These are phyloP conservation scores for Octopus sinensis DNA, from an alignment of 1,140 invertebrate genomes.

Conservation along the genomic window DNA sequence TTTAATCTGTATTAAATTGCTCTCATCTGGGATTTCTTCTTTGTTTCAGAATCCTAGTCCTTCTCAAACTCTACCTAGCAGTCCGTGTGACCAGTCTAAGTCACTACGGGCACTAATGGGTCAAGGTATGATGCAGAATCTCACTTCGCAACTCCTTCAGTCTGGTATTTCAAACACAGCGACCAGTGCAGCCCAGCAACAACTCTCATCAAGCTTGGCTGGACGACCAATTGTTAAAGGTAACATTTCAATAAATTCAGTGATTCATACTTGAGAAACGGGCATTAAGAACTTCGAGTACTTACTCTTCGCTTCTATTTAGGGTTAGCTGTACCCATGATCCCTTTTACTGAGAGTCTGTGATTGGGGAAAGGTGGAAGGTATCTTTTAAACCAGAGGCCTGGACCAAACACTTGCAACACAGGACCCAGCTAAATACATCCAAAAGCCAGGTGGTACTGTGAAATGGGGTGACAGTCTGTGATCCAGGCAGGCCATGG, in stretches of 20 bases:
- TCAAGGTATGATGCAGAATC: slow-evolving; percentile 24
- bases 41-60: slow-evolving; percentile 6
- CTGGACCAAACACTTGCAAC: no score
- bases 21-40: background rate
- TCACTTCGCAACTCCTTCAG: slow-evolving; percentile 7
- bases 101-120: slow-evolving; percentile 17
- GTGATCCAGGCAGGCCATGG: no score
- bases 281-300: no score
- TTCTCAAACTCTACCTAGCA: slow-evolving; percentile 63
- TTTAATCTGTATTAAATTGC: background rate
- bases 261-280: background rate
- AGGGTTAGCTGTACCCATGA: no score
- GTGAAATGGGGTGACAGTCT: no score
- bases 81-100: slow-evolving; percentile 8
- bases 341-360: no score
- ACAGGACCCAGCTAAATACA: no score
- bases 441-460: no score
- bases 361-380: no score
- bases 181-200: slow-evolving; percentile 20
- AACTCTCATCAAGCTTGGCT: slow-evolving; percentile 15
- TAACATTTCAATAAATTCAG: background rate
- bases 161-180: background rate
- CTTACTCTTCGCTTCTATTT: no score
- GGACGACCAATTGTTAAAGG: slow-evolving; percentile 51
- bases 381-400: no score